Percentiles rank a stretch among this genome's conserved stretches.
Evolutionary conservation across 2,888 invertebrate genomes (phyloP).

Genomic region (Diaprepes abbreviatus): DNA sequence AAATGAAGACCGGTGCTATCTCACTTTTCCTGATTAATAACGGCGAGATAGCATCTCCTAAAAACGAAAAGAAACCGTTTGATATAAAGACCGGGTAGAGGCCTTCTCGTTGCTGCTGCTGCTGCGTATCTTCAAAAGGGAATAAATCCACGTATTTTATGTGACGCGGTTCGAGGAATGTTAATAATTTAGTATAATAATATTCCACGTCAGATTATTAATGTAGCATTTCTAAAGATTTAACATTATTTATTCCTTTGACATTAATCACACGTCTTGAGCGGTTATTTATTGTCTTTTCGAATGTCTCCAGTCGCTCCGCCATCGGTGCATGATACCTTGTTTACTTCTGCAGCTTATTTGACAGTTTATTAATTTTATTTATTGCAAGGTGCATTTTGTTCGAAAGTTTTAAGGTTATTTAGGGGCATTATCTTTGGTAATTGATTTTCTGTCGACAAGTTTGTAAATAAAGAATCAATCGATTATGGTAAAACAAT

Average conservation of each 20-base stretch:
- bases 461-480: no score
- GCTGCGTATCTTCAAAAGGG: constrained; percentile 33
- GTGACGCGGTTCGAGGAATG: constrained; percentile 50
- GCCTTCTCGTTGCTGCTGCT: constrained; percentile 10
- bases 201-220: constrained; percentile 56
- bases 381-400: constrained; percentile 2
- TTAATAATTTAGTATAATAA: constrained; percentile 57
- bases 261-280: constrained; percentile 58
- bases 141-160: constrained; percentile 51
- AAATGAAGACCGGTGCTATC: constrained; percentile 19
- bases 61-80: constrained; percentile 30
- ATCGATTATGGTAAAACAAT: no score
- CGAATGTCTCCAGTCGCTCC: constrained; percentile 41
- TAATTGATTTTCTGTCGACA: background rate
- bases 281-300: constrained; percentile 54
- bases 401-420: background rate
- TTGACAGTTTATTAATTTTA: constrained; percentile 43
- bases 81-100: constrained; percentile 28
- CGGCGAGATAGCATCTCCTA: constrained; percentile 27
- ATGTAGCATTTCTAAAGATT: constrained; percentile 56
- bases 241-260: constrained; percentile 56
- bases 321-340: constrained; percentile 12
- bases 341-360: constrained; percentile 31
- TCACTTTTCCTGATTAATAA: constrained; percentile 35
- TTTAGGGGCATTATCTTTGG: background rate